Percentiles rank a stretch among this genome's conserved stretches.
These are phyloP conservation scores for Rhinopomastus cyanomelas DNA, from an alignment of 2,113 vertebrate species.

Conservation along the genomic window DNA sequence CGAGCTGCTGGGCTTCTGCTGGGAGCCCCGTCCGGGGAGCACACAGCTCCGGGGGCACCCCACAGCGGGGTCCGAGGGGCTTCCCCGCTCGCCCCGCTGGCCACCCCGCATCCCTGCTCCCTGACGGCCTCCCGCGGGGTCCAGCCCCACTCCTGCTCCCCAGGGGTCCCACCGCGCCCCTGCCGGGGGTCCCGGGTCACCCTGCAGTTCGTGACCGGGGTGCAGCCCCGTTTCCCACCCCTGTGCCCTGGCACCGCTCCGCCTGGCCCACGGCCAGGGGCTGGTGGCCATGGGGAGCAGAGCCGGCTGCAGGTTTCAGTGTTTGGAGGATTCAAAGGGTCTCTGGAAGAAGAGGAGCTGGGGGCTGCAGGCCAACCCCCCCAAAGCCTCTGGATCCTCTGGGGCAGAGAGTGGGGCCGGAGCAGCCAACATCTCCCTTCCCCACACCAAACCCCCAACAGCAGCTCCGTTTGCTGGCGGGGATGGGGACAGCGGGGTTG, in stretches of 20 bases:
- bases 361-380: neutral
- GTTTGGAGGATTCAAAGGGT: slow-evolving; percentile 9
- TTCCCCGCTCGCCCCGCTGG: accelerated
- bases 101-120: neutral
- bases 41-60: neutral
- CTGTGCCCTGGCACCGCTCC: accelerated
- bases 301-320: no score
- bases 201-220: no score
- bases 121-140: neutral
- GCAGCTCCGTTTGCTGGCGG: neutral
- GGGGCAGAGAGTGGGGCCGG: accelerated
- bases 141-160: neutral
- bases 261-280: neutral
- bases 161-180: neutral
- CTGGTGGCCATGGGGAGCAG: no score
- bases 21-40: neutral
- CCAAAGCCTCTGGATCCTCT: no score
- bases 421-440: no score
- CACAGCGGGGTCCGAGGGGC: accelerated
- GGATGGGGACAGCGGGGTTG: neutral
- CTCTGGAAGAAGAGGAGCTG: neutral
- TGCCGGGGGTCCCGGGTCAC: no score
- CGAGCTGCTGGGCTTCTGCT: slow-evolving; percentile 4
- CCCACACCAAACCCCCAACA: accelerated
- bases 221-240: accelerated